phyloP scores from a whole-genome alignment of 2,888 invertebrate species.

The Drosophila incognita region DNA sequence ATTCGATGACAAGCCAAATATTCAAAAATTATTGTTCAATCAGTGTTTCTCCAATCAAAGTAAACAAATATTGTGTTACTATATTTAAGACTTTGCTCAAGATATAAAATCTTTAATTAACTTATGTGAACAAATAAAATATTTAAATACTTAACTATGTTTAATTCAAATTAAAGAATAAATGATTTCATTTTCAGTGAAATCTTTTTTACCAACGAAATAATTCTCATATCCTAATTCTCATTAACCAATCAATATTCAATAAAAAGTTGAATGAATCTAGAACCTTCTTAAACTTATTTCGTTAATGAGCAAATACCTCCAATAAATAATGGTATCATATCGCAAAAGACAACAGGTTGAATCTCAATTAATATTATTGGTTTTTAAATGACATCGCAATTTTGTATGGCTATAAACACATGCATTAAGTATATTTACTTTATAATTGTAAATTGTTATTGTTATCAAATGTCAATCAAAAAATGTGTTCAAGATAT shows the following conservation, averaged over 20 bases:
- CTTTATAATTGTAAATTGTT: constrained; percentile 16
- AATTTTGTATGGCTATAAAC: constrained; percentile 31
- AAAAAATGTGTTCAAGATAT: constrained; percentile 16
- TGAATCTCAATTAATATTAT: constrained; percentile 16
- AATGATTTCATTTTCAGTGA: neutral
- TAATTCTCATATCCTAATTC: neutral
- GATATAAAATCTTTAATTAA: neutral
- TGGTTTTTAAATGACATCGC: constrained; percentile 15
- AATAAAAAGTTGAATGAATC: neutral
- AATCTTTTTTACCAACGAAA: neutral
- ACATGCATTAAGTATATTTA: constrained; percentile 30
- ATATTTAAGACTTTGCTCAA: neutral
- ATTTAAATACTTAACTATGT: neutral
- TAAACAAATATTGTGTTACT: neutral
- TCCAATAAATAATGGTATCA: constrained; percentile 9
- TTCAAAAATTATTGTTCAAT: neutral
- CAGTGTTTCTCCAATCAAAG: neutral
- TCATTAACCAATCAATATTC: neutral
- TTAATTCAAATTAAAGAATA: neutral
- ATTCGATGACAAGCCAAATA: neutral
- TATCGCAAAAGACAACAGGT: constrained; percentile 2
- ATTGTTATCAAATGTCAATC: constrained; percentile 39
- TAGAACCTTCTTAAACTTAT: neutral
- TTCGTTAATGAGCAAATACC: constrained; percentile 1
- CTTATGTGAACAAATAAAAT: neutral